These are phyloP conservation scores for Acholoe squamosa DNA, from an alignment of 2,888 invertebrate genomes.

Conservation along the genomic window DNA sequence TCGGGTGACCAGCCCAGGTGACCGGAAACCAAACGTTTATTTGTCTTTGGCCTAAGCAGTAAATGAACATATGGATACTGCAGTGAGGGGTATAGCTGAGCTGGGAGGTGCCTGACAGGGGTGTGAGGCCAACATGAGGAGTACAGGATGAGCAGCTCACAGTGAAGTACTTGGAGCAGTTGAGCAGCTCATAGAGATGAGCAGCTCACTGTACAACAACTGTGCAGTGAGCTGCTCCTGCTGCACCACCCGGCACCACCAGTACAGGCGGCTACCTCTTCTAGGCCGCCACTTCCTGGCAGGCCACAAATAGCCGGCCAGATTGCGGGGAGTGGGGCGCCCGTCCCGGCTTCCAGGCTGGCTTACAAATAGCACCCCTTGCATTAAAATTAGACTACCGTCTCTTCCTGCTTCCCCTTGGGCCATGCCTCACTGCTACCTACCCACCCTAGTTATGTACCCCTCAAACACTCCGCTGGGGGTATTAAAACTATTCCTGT, in stretches of 20 bases:
- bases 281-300: slow-evolving; percentile 43
- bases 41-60: too few species aligned
- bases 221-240: too few species aligned
- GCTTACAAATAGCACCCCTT: slow-evolving; percentile 41
- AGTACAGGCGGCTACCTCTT: neutral
- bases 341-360: neutral
- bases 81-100: neutral
- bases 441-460: too few species aligned
- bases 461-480: too few species aligned
- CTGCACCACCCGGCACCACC: neutral
- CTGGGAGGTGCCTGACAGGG: neutral
- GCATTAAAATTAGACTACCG: slow-evolving; percentile 52
- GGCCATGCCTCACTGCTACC: neutral
- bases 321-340: neutral
- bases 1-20: too few species aligned
- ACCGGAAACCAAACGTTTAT: too few species aligned
- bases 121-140: neutral
- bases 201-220: too few species aligned
- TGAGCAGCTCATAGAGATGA: neutral
- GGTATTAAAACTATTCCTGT: too few species aligned
- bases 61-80: too few species aligned
- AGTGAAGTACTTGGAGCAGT: neutral
- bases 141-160: neutral
- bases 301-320: slow-evolving; percentile 24
- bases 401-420: neutral